These are phyloP conservation scores for Hyperoplus lanceolatus DNA, from an alignment of 2,797 vertebrate genomes.

Conservation along the genomic window DNA sequence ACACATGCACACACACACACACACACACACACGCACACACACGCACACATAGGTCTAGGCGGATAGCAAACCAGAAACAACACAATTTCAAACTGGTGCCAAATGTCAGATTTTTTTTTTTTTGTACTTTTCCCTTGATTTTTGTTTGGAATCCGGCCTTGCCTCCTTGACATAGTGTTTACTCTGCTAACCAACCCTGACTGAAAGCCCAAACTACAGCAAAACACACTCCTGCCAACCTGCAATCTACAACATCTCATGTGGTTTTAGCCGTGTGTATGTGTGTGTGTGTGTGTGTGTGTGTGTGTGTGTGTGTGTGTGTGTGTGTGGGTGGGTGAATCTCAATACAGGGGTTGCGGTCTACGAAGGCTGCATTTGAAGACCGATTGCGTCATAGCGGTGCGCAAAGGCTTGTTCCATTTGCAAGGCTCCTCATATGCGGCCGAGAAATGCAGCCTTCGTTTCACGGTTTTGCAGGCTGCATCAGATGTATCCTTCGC, in stretches of 20 bases:
- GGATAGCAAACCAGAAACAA: slow-evolving; percentile 62
- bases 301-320: slow-evolving; percentile 31
- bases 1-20: too few species aligned
- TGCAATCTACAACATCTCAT: slow-evolving; percentile 61
- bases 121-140: slow-evolving; percentile 64
- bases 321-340: slow-evolving; percentile 30
- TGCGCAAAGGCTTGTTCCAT: too few species aligned
- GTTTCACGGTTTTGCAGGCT: too few species aligned
- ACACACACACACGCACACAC: too few species aligned
- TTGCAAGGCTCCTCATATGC: too few species aligned
- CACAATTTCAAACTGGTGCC: slow-evolving; percentile 45
- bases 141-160: slow-evolving; percentile 54
- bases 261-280: slow-evolving; percentile 53
- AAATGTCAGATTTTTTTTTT: slow-evolving; percentile 60
- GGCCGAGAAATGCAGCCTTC: too few species aligned
- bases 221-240: slow-evolving; percentile 44
- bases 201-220: slow-evolving; percentile 42
- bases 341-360: too few species aligned
- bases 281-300: slow-evolving; percentile 30
- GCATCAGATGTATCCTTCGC: too few species aligned
- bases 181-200: slow-evolving; percentile 60
- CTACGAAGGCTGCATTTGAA: too few species aligned
- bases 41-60: too few species aligned
- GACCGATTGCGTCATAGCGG: too few species aligned
- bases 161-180: slow-evolving; percentile 69